Percentiles rank a stretch among this genome's conserved stretches.
phyloP scores from a whole-genome alignment of 2,888 invertebrate species.

The Cheilosia vulpina region DNA sequence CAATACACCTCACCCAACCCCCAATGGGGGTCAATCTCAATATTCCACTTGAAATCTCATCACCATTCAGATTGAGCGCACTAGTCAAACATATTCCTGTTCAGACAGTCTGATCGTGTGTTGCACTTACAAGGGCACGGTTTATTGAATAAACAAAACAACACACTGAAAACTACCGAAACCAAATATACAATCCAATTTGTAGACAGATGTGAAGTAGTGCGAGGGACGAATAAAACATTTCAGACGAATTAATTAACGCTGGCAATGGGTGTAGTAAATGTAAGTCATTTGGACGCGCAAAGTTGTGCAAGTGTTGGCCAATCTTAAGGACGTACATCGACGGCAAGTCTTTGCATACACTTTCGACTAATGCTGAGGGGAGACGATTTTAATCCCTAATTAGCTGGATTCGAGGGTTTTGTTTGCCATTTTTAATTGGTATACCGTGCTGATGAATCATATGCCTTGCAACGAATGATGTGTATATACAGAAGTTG shows the following conservation, averaged over 20 bases:
- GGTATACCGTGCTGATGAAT: constrained; percentile 4
- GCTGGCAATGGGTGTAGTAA: constrained; percentile 19
- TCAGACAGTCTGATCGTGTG: constrained; percentile 27
- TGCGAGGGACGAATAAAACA: constrained; percentile 45
- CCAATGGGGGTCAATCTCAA: constrained; percentile 45
- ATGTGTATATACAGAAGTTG: neutral
- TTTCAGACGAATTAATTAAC: constrained; percentile 52
- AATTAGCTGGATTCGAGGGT: constrained; percentile 5
- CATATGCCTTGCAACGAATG: neutral
- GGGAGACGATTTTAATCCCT: constrained; percentile 12
- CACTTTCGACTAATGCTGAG: constrained; percentile 1
- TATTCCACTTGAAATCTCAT: constrained; percentile 53
- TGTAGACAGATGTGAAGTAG: constrained; percentile 11
- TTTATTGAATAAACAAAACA: constrained; percentile 46
- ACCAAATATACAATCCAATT: constrained; percentile 54
- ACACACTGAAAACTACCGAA: constrained; percentile 8
- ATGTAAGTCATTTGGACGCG: constrained; percentile 20
- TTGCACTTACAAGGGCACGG: constrained; percentile 2
- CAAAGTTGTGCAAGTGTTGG: constrained; percentile 1
- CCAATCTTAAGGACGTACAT: constrained; percentile 1
- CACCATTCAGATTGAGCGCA: constrained; percentile 10
- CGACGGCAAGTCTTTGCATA: neutral
- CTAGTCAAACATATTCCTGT: constrained; percentile 27
- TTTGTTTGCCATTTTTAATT: constrained; percentile 14
- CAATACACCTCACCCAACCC: neutral